Evolutionary conservation across 1,140 invertebrate species (phyloP).

Genomic region (Drosophila setifemur): DNA sequence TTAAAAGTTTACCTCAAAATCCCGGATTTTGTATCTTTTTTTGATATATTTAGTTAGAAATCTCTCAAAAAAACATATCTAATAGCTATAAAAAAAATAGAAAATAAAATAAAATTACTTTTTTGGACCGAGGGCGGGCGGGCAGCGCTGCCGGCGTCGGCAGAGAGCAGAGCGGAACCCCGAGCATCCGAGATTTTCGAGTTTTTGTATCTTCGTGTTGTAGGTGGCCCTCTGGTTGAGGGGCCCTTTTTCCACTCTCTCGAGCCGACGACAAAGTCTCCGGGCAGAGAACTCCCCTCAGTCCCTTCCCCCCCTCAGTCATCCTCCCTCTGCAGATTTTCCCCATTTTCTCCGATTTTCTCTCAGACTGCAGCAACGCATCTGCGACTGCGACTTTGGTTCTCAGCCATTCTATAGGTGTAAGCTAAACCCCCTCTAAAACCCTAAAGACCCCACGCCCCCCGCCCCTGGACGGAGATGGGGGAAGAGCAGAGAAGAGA

Average conservation of each 20-base stretch:
- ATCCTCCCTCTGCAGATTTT: background rate
- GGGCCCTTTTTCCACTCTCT: background rate
- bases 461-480: background rate
- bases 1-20: too few relatives aligned
- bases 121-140: constrained; percentile 9
- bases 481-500: too few relatives aligned
- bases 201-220: constrained; percentile 43
- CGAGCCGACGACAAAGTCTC: constrained; percentile 31
- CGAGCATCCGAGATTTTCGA: constrained; percentile 23
- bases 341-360: constrained; percentile 16
- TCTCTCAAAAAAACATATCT: constrained; percentile 40
- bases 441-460: background rate
- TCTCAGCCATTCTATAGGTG: constrained; percentile 9
- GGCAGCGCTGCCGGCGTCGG: constrained; percentile 9
- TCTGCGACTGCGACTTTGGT: constrained; percentile 34
- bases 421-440: constrained; percentile 16
- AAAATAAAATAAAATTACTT: constrained; percentile 56
- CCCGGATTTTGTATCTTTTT: too few relatives aligned
- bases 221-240: constrained; percentile 44
- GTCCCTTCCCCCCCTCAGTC: background rate
- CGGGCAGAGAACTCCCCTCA: constrained; percentile 2
- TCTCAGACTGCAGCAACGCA: constrained; percentile 39
- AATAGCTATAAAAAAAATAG: constrained; percentile 56
- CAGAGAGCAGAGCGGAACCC: constrained; percentile 8
- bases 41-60: too few relatives aligned